Base-by-base conservation (phyloP, 2,113 vertebrate species). In the Rousettus leschenaultii region DNA sequence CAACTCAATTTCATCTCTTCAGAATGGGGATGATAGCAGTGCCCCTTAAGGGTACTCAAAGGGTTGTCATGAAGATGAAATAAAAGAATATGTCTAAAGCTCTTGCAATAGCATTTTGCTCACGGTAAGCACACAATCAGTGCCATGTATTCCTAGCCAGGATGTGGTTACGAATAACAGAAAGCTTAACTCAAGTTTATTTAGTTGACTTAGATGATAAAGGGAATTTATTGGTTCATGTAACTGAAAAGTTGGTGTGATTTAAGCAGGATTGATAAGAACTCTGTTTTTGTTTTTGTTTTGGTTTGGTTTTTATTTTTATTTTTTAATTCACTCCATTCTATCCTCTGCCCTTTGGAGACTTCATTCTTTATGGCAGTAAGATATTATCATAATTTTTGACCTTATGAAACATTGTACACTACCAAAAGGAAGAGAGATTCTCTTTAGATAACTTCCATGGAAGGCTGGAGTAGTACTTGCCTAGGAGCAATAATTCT, bases 1-100 rank as follows among this genome's bases (percentile, higher is more conserved):
- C 87, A 65, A 89, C 16, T 96, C 89, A 84, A 40, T 80, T 87
- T 92, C 38, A 28, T 83, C 21, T 89, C 38, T 71, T 89, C 83
- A 71, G 26, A 89, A n/a, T 35, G 45, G 38, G 14, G n/a, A 90
- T 74, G 63, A 66, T 75, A 94, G 82, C 33, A 78, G 40, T 45
- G 59, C 55, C 71, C 61, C 30, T 78, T 70, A 86, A 86, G 28
- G 28, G 51, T 33, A 51, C 71, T 89, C 66, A 70, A 82, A 77
- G 59, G 13, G 13, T 66, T 91, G n/a, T 68, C 57, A 40, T 19
- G 28, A 92, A 84, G 45, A 59, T 43, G 38, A 96, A 92, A 85
- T 88, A 94, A 96, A 70, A 59, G 26, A 88, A 38, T 73, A n/a
- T 22, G 33, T 59, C 59, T 91, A 78, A 86, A 80, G 33, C 22